phyloP scores from a whole-genome alignment of 2,888 invertebrate genomes.

The Drosophila ustulata region DNA sequence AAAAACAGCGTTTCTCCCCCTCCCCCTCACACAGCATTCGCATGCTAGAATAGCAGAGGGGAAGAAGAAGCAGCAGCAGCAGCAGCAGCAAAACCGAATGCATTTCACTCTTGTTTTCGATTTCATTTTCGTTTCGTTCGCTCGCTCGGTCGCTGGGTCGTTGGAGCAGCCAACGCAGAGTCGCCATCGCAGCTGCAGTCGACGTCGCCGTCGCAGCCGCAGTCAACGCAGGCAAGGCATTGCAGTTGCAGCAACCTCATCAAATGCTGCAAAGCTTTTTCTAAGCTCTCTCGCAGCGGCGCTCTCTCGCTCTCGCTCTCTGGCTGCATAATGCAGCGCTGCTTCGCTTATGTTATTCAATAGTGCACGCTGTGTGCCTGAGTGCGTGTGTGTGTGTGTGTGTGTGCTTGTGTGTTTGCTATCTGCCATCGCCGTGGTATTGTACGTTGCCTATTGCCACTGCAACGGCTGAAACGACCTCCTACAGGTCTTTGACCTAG shows the following conservation, averaged over 20 bases:
- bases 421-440: slow-evolving; percentile 78
- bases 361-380: slow-evolving; percentile 46
- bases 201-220: slow-evolving; percentile 27
- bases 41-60: slow-evolving; percentile 52
- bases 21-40: not conserved
- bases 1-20: not conserved
- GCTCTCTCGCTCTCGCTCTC: slow-evolving; percentile 20
- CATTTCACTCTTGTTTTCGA: slow-evolving; percentile 78
- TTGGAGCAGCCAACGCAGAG: slow-evolving; percentile 55
- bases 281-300: slow-evolving; percentile 51
- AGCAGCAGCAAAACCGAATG: slow-evolving; percentile 26
- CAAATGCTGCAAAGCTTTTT: slow-evolving; percentile 48
- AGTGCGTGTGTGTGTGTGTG: slow-evolving; percentile 38
- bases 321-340: slow-evolving; percentile 59
- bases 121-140: slow-evolving; percentile 66
- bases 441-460: slow-evolving; percentile 81
- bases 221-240: slow-evolving; percentile 10
- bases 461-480: slow-evolving; percentile 84
- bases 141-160: slow-evolving; percentile 66
- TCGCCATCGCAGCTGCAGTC: slow-evolving; percentile 14
- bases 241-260: slow-evolving; percentile 19
- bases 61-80: not conserved
- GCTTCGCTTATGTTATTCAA: slow-evolving; percentile 65
- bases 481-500: slow-evolving; percentile 85
- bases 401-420: slow-evolving; percentile 63